phyloP scores from a whole-genome alignment of 1,140 invertebrate genomes.

The Cotesia typhae region DNA sequence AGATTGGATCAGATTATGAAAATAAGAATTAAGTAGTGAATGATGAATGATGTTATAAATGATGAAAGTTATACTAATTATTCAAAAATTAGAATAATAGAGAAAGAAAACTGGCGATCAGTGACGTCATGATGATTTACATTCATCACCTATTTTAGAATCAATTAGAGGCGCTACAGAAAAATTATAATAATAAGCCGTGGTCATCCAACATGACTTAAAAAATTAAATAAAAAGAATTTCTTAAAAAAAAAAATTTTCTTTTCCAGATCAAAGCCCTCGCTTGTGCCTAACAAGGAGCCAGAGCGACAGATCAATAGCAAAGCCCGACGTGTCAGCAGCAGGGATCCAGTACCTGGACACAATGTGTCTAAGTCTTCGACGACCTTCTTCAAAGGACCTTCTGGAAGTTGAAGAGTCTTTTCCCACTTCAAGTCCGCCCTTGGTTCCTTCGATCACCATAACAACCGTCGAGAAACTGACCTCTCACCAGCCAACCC shows the following conservation, averaged over 20 bases:
- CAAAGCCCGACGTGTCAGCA: constrained; percentile 48
- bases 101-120: no score
- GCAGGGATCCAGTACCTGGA: constrained; percentile 69
- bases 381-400: constrained; percentile 57
- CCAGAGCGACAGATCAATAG: constrained; percentile 56
- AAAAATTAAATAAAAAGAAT: no score
- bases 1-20: no score
- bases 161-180: no score
- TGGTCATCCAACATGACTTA: no score
- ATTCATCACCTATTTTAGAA: no score
- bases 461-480: constrained; percentile 2
- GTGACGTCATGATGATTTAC: no score
- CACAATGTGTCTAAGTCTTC: constrained; percentile 80
- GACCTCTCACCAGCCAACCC: background rate
- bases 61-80: no score
- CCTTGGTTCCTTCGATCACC: background rate
- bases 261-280: constrained; percentile 28
- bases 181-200: no score
- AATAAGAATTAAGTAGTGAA: no score
- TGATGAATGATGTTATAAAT: no score
- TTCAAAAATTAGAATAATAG: no score
- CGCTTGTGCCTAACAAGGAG: constrained; percentile 50
- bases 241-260: background rate
- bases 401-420: constrained; percentile 33
- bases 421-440: background rate